Evolutionary conservation across 2,113 vertebrate genomes (phyloP).

Genomic region (Paramisgurnus dabryanus): DNA sequence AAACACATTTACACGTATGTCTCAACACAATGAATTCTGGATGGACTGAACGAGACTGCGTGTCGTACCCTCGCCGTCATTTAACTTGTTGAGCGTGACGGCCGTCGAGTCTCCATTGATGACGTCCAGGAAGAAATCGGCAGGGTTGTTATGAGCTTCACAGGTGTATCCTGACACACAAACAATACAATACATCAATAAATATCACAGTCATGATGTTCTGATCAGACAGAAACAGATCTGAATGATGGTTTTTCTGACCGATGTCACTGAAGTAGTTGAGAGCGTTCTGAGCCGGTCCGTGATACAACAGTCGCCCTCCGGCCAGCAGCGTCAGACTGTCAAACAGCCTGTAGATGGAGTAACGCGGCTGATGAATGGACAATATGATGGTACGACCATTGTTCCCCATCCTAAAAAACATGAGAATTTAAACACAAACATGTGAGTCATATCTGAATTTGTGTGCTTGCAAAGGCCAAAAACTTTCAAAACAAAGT

Average conservation of each 20-base stretch:
- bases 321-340: conserved; percentile 76
- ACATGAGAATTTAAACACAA: neutral
- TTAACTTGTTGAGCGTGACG: conserved; percentile 52
- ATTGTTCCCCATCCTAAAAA: conserved; percentile 79
- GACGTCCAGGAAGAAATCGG: conserved; percentile 93
- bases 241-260: conserved; percentile 56
- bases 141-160: conserved; percentile 91
- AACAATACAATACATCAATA: neutral
- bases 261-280: conserved; percentile 82
- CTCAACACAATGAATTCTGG: neutral
- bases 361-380: conserved; percentile 94
- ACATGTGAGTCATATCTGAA: too few relatives aligned
- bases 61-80: conserved; percentile 59
- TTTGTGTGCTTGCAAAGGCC: too few relatives aligned
- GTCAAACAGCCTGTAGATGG: conserved; percentile 91
- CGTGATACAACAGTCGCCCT: conserved; percentile 82
- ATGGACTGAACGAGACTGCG: neutral
- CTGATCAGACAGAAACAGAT: too few relatives aligned
- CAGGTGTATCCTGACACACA: conserved; percentile 82
- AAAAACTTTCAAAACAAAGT: neutral
- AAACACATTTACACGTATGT: neutral
- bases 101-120: conserved; percentile 89
- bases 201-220: neutral
- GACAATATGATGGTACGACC: conserved; percentile 92
- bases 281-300: conserved; percentile 76